These are phyloP conservation scores for Drosophila biarmipes DNA, from an alignment of 1,140 invertebrate genomes.

Conservation along the genomic window DNA sequence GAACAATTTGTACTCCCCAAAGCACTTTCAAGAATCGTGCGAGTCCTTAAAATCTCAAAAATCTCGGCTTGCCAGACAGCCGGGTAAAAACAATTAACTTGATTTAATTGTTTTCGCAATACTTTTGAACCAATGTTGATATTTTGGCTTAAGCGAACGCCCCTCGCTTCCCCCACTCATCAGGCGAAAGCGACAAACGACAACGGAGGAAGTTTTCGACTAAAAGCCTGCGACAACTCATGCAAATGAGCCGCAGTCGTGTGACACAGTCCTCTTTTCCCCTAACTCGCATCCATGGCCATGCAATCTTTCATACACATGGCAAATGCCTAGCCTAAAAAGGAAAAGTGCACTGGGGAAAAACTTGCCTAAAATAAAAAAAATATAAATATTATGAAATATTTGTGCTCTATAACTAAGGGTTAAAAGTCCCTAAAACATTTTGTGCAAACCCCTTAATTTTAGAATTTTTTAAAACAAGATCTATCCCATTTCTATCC, in stretches of 20 bases:
- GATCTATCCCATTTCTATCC: no score
- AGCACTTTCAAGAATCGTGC: not conserved
- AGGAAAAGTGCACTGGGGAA: not conserved
- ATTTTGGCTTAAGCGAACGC: constrained; percentile 45
- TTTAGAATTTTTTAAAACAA: not conserved
- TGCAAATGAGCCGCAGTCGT: constrained; percentile 78
- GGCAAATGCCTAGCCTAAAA: constrained; percentile 63
- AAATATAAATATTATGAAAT: no score
- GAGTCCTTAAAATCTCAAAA: not conserved
- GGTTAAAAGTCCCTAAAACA: no score
- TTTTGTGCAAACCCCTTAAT: not conserved
- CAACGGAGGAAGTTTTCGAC: constrained; percentile 61
- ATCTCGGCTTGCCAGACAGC: not conserved
- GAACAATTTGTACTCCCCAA: not conserved
- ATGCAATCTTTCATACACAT: constrained; percentile 43
- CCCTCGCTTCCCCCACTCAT: not conserved
- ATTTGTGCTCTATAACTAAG: no score
- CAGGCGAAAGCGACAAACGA: constrained; percentile 19
- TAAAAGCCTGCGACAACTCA: constrained; percentile 80
- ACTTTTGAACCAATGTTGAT: constrained; percentile 53
- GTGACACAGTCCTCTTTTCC: constrained; percentile 29
- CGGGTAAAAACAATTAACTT: constrained; percentile 15
- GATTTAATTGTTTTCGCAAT: constrained; percentile 34
- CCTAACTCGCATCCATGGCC: not conserved
- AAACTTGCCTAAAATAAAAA: not conserved